phyloP scores from a whole-genome alignment of 37 sponge, comb jelly and placozoan genomes.

The Haliclona indistincta region DNA sequence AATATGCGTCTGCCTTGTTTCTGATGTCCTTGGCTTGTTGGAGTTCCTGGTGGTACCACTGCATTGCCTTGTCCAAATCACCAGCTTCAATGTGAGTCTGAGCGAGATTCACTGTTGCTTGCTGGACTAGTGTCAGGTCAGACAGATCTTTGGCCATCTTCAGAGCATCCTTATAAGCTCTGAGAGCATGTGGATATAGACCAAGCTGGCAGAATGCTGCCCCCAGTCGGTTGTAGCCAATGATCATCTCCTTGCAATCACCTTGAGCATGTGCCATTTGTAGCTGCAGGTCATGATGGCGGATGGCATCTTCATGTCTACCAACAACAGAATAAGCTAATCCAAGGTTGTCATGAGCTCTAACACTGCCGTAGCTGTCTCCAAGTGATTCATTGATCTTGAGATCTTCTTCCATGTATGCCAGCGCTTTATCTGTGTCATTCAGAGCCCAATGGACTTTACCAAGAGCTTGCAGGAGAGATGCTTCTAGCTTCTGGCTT shows the following conservation, averaged over 20 bases:
- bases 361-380: slow-evolving; percentile 70
- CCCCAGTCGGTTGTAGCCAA: slow-evolving; percentile 76
- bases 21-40: slow-evolving; percentile 71
- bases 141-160: slow-evolving; percentile 47
- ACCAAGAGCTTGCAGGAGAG: slow-evolving; percentile 88
- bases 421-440: slow-evolving; percentile 69
- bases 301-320: slow-evolving; percentile 62
- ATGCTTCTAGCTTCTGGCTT: slow-evolving; percentile 84
- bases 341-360: slow-evolving; percentile 78
- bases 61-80: slow-evolving; percentile 79
- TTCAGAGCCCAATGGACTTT: slow-evolving; percentile 86
- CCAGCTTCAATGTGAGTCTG: slow-evolving; percentile 12
- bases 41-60: slow-evolving; percentile 81
- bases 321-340: slow-evolving; percentile 63
- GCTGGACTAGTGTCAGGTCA: slow-evolving; percentile 45
- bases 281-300: slow-evolving; percentile 72
- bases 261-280: slow-evolving; percentile 38
- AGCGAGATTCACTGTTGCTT: slow-evolving; percentile 46
- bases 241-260: slow-evolving; percentile 60
- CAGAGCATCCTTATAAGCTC: slow-evolving; percentile 78
- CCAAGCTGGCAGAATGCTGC: slow-evolving; percentile 60
- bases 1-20: slow-evolving; percentile 83
- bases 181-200: slow-evolving; percentile 57
- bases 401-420: slow-evolving; percentile 85
- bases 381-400: slow-evolving; percentile 60